Conservation (phyloP, 1,140 invertebrate species). For the Chymomyza costata region DNA sequence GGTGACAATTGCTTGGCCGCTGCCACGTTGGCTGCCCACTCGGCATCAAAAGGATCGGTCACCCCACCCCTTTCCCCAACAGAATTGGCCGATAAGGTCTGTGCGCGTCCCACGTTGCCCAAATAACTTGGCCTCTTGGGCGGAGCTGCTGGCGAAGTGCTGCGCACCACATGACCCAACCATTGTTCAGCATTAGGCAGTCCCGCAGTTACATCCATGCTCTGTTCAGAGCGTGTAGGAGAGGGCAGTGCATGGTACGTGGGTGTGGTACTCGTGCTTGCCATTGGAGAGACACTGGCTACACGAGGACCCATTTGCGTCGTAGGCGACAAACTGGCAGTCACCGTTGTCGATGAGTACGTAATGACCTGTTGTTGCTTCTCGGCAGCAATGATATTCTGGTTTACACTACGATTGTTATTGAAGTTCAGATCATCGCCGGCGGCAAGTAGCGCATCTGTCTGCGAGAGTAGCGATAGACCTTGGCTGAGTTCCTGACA, state of each 20-base stretch:
- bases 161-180: conserved; percentile 83
- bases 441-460: conserved; percentile 78
- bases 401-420: conserved; percentile 77
- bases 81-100: conserved; percentile 78
- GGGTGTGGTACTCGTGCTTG: conserved; percentile 37
- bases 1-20: conserved; percentile 66
- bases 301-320: conserved; percentile 40
- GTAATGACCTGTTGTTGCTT: conserved; percentile 59
- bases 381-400: conserved; percentile 75
- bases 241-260: conserved; percentile 38
- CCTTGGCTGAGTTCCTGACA: conserved; percentile 92
- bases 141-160: conserved; percentile 75
- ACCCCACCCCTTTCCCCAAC: conserved; percentile 32
- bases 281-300: conserved; percentile 16
- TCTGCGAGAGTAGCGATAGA: conserved; percentile 85
- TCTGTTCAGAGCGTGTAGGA: conserved; percentile 37
- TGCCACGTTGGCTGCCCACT: conserved; percentile 82
- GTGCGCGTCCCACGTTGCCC: conserved; percentile 79
- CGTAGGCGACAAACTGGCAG: conserved; percentile 48
- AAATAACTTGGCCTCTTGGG: conserved; percentile 77
- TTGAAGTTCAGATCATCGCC: conserved; percentile 79
- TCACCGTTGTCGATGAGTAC: conserved; percentile 34
- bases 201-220: conserved; percentile 12
- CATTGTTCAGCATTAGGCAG: conserved; percentile 86
- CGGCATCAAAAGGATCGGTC: conserved; percentile 90